These are phyloP conservation scores for Tapera naevia DNA, from an alignment of 2,797 vertebrate genomes.

Conservation along the genomic window DNA sequence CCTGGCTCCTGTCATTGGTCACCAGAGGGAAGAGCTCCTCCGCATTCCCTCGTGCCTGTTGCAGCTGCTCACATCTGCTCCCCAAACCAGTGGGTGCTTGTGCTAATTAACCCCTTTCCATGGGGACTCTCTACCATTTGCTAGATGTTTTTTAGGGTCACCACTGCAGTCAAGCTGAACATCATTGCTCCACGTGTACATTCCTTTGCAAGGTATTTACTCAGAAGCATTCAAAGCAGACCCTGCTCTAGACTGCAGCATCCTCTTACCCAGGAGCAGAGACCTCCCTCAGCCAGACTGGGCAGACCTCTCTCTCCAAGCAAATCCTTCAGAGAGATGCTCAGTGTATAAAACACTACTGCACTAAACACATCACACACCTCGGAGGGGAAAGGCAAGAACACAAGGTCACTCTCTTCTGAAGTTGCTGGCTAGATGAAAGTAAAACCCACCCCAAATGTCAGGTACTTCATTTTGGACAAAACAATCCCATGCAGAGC, in stretches of 20 bases:
- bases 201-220: neutral
- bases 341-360: neutral
- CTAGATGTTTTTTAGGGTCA: neutral
- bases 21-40: too few relatives aligned
- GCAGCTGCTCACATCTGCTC: neutral
- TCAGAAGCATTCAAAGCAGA: neutral
- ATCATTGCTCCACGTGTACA: neutral
- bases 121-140: neutral
- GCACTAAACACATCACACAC: neutral
- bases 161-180: neutral
- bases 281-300: neutral
- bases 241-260: neutral
- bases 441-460: neutral
- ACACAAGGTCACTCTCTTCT: neutral
- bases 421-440: slow-evolving; percentile 26
- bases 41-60: too few relatives aligned
- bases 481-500: too few relatives aligned
- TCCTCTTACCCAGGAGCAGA: neutral
- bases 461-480: too few relatives aligned
- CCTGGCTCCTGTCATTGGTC: too few relatives aligned
- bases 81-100: neutral
- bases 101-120: neutral
- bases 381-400: slow-evolving; percentile 24
- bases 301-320: neutral
- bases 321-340: neutral